These are phyloP conservation scores for Aurelia sp. DNA, from an alignment of 30 jellyfish, hydroid and myxozoan genomes.

Conservation along the genomic window DNA sequence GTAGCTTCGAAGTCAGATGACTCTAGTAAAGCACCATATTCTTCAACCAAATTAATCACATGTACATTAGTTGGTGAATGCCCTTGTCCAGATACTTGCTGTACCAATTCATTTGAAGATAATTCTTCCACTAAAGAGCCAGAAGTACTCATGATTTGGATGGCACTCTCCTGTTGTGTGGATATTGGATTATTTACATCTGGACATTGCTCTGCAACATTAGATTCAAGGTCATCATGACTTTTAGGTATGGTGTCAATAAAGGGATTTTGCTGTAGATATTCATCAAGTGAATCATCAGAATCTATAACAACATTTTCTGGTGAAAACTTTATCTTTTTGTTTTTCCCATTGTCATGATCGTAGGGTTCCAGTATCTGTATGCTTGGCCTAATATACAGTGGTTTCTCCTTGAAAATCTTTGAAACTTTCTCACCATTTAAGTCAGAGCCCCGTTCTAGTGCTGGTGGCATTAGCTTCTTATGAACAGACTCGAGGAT, in stretches of 20 bases:
- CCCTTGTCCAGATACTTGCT: neutral
- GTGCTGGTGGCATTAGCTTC: slow-evolving; percentile 35
- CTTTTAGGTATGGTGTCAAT: slow-evolving; percentile 2
- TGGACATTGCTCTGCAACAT: too few relatives aligned
- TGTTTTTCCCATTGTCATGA: slow-evolving; percentile 3
- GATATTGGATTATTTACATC: too few relatives aligned
- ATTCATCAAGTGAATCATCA: slow-evolving; percentile 33
- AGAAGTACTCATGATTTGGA: neutral
- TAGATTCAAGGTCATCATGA: too few relatives aligned
- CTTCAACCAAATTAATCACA: slow-evolving; percentile 33
- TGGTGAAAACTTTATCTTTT: slow-evolving; percentile 3
- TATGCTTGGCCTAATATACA: neutral
- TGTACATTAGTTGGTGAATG: neutral
- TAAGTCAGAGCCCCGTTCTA: slow-evolving; percentile 22
- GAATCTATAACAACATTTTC: slow-evolving; percentile 15
- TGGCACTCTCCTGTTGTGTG: too few relatives aligned
- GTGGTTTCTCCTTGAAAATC: slow-evolving; percentile 32
- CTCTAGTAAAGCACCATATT: slow-evolving; percentile 26
- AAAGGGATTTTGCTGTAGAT: slow-evolving; percentile 20
- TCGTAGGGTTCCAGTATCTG: slow-evolving; percentile 28
- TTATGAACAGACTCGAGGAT: slow-evolving; percentile 42
- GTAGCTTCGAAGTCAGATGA: slow-evolving; percentile 33
- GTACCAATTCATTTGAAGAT: neutral
- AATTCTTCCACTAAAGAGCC: neutral
- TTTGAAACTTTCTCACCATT: slow-evolving; percentile 29